Evolutionary conservation across 2,113 vertebrate genomes (phyloP).

Genomic region (Cavia aperea): DNA sequence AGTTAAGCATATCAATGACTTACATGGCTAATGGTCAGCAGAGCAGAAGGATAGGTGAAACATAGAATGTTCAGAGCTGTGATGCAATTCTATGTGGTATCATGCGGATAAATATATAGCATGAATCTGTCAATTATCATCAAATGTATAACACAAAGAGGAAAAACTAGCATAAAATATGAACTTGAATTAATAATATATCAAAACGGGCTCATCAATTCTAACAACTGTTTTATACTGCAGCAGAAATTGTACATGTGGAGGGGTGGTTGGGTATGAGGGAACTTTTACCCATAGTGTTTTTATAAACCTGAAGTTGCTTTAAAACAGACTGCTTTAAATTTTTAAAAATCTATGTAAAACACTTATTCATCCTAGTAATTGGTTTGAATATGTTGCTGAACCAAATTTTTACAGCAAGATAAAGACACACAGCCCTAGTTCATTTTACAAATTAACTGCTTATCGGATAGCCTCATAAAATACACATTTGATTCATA

Average conservation of each 20-base stretch:
- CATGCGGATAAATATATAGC: background rate
- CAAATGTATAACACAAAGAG: background rate
- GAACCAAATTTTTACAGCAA: background rate
- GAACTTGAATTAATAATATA: background rate
- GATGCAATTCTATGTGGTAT: background rate
- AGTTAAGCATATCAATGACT: background rate
- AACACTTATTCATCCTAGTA: background rate
- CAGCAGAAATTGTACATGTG: background rate
- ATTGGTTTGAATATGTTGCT: background rate
- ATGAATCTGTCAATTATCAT: background rate
- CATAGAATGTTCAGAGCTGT: background rate
- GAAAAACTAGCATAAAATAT: background rate
- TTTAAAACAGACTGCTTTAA: background rate
- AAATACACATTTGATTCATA: background rate
- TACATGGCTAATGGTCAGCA: background rate
- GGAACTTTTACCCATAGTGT: background rate
- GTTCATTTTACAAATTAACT: background rate
- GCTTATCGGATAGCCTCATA: background rate
- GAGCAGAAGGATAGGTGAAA: background rate
- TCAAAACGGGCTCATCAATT: background rate
- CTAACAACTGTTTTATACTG: background rate
- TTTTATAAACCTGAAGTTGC: background rate
- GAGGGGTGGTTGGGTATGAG: rapidly evolving
- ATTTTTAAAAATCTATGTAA: background rate
- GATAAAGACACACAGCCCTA: background rate